phyloP scores from a whole-genome alignment of 2,797 vertebrate species.

The Coranthus polyacanthus region DNA sequence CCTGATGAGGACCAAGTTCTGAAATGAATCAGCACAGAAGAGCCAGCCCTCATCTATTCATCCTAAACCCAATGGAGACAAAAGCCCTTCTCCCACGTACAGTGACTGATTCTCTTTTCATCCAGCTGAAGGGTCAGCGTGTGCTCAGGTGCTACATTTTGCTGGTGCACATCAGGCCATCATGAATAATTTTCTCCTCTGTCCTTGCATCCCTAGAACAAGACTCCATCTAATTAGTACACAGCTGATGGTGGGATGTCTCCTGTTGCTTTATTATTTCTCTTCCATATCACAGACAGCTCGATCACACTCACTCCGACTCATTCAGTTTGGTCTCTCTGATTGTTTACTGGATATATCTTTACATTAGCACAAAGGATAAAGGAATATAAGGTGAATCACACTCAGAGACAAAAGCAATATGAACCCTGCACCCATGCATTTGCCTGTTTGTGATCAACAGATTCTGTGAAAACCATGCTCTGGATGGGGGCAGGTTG shows the following conservation, averaged over 20 bases:
- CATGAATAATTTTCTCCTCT: conserved; percentile 9
- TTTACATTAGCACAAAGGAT: background rate
- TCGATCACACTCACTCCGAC: background rate
- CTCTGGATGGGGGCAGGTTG: too few relatives aligned
- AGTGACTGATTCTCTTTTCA: background rate
- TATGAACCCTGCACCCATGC: background rate
- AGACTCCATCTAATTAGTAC: conserved; percentile 8
- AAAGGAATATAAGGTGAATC: background rate
- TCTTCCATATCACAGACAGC: conserved; percentile 9
- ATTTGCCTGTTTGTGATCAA: background rate
- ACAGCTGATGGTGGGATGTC: conserved; percentile 14
- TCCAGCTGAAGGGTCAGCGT: background rate
- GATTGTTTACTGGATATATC: background rate
- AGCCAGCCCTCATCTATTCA: background rate
- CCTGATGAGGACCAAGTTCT: background rate
- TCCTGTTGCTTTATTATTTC: conserved; percentile 12
- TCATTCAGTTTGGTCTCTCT: background rate
- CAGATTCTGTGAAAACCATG: too few relatives aligned
- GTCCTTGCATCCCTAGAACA: conserved; percentile 1
- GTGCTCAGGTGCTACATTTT: background rate
- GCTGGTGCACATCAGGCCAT: conserved; percentile 9
- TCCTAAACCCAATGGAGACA: background rate
- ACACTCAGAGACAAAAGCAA: background rate
- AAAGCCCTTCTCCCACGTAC: background rate
- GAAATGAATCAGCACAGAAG: background rate